Evolutionary conservation across 2,888 invertebrate species (phyloP).

Genomic region (Parapristionchus giblindavisi): DNA sequence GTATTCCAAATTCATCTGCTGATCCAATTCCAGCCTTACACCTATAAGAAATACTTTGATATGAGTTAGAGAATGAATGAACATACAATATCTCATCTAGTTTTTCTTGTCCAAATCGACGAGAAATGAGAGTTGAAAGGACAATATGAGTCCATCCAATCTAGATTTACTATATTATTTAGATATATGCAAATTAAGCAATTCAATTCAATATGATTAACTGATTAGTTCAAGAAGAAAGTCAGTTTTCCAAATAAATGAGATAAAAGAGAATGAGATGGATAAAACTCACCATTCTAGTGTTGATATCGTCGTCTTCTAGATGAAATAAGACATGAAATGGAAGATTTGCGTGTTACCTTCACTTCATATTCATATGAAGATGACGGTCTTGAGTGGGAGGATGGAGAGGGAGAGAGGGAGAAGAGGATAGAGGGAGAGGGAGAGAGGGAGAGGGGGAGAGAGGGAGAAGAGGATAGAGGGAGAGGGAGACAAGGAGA

Average conservation of each 20-base stretch:
- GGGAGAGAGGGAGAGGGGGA: neutral
- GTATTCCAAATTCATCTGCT: conserved; percentile 55
- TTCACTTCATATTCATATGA: neutral
- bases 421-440: neutral
- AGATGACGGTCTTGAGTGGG: neutral
- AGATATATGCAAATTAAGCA: neutral
- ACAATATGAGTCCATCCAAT: conserved; percentile 64
- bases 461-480: neutral
- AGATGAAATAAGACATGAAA: neutral
- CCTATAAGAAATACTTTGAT: neutral
- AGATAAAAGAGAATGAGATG: too few relatives aligned
- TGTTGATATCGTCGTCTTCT: neutral
- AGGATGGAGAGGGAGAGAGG: neutral
- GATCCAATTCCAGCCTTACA: conserved; percentile 54
- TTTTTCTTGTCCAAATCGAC: conserved; percentile 56
- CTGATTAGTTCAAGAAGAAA: neutral
- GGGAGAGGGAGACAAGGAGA: neutral
- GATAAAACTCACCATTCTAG: neutral
- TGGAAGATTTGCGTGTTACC: neutral
- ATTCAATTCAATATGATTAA: neutral
- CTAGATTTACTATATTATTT: conserved; percentile 40
- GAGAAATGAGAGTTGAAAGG: conserved; percentile 51
- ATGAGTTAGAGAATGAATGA: neutral
- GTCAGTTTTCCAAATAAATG: too few relatives aligned
- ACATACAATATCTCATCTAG: conserved; percentile 58